Evolutionary conservation across 2,888 invertebrate genomes (phyloP).

Genomic region (Thecocarcelia acutangulata): DNA sequence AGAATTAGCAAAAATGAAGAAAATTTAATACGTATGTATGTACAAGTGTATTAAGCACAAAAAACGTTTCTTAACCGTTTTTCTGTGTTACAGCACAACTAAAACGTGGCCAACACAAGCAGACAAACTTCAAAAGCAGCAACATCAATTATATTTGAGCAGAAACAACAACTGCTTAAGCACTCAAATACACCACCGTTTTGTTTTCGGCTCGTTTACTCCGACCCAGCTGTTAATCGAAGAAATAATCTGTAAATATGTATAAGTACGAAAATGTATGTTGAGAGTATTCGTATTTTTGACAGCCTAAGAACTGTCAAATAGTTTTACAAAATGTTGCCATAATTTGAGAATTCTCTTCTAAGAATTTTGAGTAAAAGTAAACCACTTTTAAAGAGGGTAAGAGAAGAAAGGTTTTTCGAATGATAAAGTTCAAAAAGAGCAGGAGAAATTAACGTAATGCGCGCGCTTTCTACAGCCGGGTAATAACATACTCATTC

Average conservation of each 20-base stretch:
- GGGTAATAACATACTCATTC: conserved; percentile 51
- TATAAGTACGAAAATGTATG: not conserved
- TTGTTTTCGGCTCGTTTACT: not conserved
- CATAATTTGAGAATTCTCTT: conserved; percentile 3
- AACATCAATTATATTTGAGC: conserved; percentile 19
- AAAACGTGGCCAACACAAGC: conserved; percentile 58
- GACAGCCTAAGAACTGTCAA: conserved; percentile 49
- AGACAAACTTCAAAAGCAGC: conserved; percentile 4
- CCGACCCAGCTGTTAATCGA: not conserved
- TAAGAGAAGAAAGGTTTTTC: conserved; percentile 9
- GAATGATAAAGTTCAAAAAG: not conserved
- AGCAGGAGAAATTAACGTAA: conserved; percentile 38
- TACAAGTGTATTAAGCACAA: conserved; percentile 28
- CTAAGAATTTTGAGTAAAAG: conserved; percentile 11
- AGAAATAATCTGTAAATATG: conserved; percentile 8
- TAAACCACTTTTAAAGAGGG: not conserved
- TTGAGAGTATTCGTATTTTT: conserved; percentile 30
- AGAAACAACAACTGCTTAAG: conserved; percentile 20
- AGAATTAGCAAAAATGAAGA: conserved; percentile 25
- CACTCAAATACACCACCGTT: not conserved
- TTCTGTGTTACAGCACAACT: conserved; percentile 43
- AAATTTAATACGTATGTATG: conserved; percentile 2
- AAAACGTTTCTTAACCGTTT: conserved; percentile 55
- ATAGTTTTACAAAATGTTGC: not conserved
- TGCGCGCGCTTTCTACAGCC: conserved; percentile 64